A percentile compares a stretch with the other conserved stretches of the same genome.
phyloP scores from a whole-genome alignment of 2,113 vertebrate genomes.

The Todiramphus saurophagus region DNA sequence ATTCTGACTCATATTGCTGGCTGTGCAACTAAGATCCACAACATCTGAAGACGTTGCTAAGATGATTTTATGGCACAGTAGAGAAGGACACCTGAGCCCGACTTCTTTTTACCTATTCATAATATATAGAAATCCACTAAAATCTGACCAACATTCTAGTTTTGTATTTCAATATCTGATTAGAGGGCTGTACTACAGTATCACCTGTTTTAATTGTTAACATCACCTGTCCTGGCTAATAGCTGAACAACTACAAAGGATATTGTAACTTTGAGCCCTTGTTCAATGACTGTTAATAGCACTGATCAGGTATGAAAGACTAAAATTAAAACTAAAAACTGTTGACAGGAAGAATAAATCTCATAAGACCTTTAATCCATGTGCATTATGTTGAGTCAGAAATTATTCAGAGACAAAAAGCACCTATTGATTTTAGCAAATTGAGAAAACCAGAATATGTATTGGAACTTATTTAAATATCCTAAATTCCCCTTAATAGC shows the following conservation, averaged over 20 bases:
- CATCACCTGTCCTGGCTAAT: neutral
- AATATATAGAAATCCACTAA: neutral
- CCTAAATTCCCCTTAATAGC: slow-evolving; percentile 65
- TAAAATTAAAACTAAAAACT: slow-evolving; percentile 68
- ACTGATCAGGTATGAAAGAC: slow-evolving; percentile 11
- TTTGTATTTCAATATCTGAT: slow-evolving; percentile 12
- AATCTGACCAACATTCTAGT: neutral
- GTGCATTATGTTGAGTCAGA: slow-evolving; percentile 30
- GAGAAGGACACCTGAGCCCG: slow-evolving; percentile 30
- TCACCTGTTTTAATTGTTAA: neutral
- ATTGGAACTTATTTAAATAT: slow-evolving; percentile 65
- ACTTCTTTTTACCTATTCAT: neutral
- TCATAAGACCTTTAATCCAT: slow-evolving; percentile 52
- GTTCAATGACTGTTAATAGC: slow-evolving; percentile 2
- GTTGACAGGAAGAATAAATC: slow-evolving; percentile 63
- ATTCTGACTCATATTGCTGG: slow-evolving; percentile 46
- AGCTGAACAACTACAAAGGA: neutral
- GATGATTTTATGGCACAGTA: neutral
- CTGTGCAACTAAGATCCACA: slow-evolving; percentile 3
- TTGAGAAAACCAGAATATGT: slow-evolving; percentile 52
- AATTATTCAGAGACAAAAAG: slow-evolving; percentile 42
- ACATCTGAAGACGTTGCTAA: slow-evolving; percentile 21
- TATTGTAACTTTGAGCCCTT: slow-evolving; percentile 29
- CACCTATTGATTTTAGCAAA: slow-evolving; percentile 59
- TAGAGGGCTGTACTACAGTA: neutral